Percentiles rank a stretch among this genome's conserved stretches.
These are phyloP conservation scores for Oscheius sp. DNA, from an alignment of 2,888 invertebrate species.

Conservation along the genomic window DNA sequence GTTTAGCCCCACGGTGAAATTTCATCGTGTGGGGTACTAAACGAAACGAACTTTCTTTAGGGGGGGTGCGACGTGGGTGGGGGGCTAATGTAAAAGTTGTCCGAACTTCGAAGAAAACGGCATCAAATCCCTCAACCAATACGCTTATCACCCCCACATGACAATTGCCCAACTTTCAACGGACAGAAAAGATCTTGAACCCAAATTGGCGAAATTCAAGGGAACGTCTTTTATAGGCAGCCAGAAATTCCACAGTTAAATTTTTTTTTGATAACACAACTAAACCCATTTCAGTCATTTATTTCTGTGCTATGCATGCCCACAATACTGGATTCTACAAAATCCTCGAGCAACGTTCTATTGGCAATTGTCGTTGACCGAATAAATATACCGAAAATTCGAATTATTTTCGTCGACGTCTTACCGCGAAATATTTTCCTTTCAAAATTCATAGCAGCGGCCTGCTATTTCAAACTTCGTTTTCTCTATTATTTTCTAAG, in stretches of 20 bases:
- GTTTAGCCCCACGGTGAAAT: too few species aligned
- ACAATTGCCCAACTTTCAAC: constrained; percentile 9
- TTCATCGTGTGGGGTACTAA: too few species aligned
- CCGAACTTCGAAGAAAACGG: not conserved
- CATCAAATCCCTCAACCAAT: constrained; percentile 14
- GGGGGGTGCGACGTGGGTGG: too few species aligned
- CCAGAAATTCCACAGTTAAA: not conserved
- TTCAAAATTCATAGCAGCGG: not conserved
- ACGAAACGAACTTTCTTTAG: too few species aligned
- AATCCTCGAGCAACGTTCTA: not conserved
- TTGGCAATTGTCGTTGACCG: not conserved
- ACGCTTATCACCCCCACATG: constrained; percentile 16
- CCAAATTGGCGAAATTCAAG: not conserved
- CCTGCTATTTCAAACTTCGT: too few species aligned
- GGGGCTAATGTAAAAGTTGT: too few species aligned
- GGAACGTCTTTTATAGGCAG: not conserved
- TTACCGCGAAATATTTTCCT: not conserved
- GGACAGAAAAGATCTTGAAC: not conserved
- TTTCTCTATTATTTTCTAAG: not conserved
- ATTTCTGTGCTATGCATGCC: constrained; percentile 5
- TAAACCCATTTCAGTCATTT: constrained; percentile 1
- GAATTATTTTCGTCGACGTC: too few species aligned
- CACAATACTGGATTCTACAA: constrained; percentile 2
- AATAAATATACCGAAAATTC: not conserved
- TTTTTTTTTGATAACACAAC: not conserved